Evolutionary conservation across 2,113 vertebrate species (phyloP).

Genomic region (Pollimyrus isidori): DNA sequence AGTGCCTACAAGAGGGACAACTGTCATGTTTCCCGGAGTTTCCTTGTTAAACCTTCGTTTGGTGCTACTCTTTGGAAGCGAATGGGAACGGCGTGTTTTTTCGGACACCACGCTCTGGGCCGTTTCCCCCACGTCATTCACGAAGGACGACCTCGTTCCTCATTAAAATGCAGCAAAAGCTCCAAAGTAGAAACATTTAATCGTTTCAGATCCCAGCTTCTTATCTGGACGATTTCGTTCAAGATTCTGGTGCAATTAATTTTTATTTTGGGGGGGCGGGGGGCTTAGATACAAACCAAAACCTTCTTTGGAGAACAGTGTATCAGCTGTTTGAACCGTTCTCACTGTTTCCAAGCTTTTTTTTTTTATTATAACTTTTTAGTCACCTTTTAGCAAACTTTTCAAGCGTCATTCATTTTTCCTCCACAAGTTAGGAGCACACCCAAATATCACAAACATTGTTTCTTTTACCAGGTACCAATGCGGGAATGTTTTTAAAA

Average conservation of each 20-base stretch:
- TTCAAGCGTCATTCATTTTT: neutral
- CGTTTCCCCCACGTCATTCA: conserved; percentile 23
- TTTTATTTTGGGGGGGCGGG: neutral
- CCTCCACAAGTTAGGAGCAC: neutral
- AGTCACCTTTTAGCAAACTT: conserved; percentile 14
- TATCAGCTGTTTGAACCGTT: conserved; percentile 21
- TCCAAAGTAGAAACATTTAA: neutral
- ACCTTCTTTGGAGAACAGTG: conserved; percentile 30
- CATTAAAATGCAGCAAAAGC: neutral
- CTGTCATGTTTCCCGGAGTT: conserved; percentile 29
- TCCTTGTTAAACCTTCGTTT: conserved; percentile 33
- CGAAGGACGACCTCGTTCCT: neutral
- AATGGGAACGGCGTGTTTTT: conserved; percentile 25
- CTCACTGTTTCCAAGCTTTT: conserved; percentile 23
- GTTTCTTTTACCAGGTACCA: conserved; percentile 30
- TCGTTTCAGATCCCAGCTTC: conserved; percentile 15
- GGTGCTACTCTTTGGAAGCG: conserved; percentile 45
- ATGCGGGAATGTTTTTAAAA: conserved; percentile 28
- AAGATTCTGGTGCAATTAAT: conserved; percentile 37
- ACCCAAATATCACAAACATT: neutral
- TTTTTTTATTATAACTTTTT: conserved; percentile 47
- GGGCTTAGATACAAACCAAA: conserved; percentile 45
- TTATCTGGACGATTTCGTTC: conserved; percentile 17
- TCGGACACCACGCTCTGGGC: conserved; percentile 16
- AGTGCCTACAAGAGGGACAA: conserved; percentile 50